These are phyloP conservation scores for Osmoderma eremita DNA, from an alignment of 2,888 invertebrate genomes.

Conservation along the genomic window DNA sequence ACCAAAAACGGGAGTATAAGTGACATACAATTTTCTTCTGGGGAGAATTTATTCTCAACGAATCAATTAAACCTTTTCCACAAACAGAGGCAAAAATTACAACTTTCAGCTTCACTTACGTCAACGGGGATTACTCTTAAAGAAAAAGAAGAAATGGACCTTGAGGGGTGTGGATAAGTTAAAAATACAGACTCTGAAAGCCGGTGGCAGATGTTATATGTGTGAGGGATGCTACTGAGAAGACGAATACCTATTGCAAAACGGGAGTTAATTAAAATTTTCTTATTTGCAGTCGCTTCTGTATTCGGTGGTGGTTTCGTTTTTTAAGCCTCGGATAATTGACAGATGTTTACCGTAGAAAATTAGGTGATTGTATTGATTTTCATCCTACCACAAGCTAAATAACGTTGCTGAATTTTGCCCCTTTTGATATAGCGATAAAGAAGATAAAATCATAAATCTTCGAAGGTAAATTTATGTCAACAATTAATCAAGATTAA, in stretches of 20 bases:
- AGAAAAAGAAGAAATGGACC: conserved; percentile 1
- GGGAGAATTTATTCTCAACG: not conserved
- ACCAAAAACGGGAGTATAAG: not conserved
- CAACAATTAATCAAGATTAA: too few relatives aligned
- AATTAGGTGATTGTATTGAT: conserved; percentile 4
- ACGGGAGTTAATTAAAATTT: not conserved
- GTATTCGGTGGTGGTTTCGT: not conserved
- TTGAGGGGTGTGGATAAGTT: conserved; percentile 18
- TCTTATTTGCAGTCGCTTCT: not conserved
- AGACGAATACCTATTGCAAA: not conserved
- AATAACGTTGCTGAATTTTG: too few relatives aligned
- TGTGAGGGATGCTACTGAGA: not conserved
- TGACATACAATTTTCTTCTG: conserved; percentile 3
- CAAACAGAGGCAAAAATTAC: conserved; percentile 3
- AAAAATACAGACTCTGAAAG: conserved; percentile 25
- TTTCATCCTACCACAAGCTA: not conserved
- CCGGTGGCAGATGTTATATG: conserved; percentile 5
- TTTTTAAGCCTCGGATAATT: conserved; percentile 4
- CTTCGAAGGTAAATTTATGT: too few relatives aligned
- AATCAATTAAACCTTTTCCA: not conserved
- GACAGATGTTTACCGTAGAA: not conserved
- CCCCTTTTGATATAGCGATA: too few relatives aligned
- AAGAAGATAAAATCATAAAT: too few relatives aligned
- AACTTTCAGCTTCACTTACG: conserved; percentile 21
- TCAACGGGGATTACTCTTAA: conserved; percentile 10